A percentile compares a stretch with the other conserved stretches of the same genome.
Conservation (phyloP, 2,113 vertebrate species). For the Bettongia penicillata region DNA sequence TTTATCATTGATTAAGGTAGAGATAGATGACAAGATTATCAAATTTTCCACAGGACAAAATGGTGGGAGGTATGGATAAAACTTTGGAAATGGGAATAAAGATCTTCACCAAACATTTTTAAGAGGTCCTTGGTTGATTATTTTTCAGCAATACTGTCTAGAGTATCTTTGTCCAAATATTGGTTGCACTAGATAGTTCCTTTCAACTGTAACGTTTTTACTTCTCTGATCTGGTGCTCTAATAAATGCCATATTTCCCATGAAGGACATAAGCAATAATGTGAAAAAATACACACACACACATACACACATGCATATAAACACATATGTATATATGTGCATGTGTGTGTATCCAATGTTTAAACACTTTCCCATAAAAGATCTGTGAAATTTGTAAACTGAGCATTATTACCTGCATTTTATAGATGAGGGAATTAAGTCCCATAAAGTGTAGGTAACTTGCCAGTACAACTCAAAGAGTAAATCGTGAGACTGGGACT, state of each 20-base stretch:
- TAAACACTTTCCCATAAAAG: not conserved
- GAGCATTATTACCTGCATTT: not conserved
- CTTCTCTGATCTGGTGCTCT: not conserved
- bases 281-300: not conserved
- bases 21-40: not conserved
- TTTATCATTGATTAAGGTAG: not conserved
- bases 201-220: not conserved
- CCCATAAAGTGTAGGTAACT: not conserved
- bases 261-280: not conserved
- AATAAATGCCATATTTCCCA: not conserved
- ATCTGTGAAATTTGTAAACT: not conserved
- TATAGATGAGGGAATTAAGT: not conserved
- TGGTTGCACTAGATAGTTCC: not conserved
- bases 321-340: not conserved
- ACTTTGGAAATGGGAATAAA: not conserved
- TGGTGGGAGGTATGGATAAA: not conserved
- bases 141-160: not conserved
- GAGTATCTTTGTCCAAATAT: not conserved
- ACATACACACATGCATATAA: too few relatives aligned
- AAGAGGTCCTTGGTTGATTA: not conserved
- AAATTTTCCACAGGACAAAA: not conserved
- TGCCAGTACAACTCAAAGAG: not conserved
- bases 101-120: not conserved
- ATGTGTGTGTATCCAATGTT: not conserved
- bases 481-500: not conserved